Conservation (phyloP, 2,888 invertebrate genomes). For the Diogma glabrata region DNA sequence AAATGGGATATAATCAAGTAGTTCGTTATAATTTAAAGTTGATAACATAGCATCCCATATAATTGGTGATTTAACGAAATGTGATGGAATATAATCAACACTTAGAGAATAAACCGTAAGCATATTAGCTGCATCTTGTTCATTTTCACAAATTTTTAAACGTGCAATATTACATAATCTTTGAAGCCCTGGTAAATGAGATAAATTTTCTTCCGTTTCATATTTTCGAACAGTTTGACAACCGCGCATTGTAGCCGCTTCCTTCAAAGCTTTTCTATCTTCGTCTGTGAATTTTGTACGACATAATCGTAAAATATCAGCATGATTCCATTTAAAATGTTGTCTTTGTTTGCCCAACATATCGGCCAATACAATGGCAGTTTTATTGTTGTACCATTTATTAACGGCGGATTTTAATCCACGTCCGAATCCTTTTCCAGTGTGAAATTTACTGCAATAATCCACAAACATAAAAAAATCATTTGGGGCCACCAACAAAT, state of each 20-base stretch:
- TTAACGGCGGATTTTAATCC: background rate
- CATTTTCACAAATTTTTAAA: slow-evolving; percentile 3
- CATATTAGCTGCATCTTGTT: background rate
- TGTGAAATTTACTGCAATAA: background rate
- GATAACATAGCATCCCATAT: slow-evolving; percentile 3
- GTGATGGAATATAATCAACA: background rate
- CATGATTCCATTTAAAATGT: background rate
- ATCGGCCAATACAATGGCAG: slow-evolving; percentile 3
- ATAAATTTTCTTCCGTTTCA: background rate
- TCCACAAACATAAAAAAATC: slow-evolving; percentile 7
- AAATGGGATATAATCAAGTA: slow-evolving; percentile 3
- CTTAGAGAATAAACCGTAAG: background rate
- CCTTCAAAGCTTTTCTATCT: background rate
- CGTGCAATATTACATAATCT: background rate
- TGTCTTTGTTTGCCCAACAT: background rate
- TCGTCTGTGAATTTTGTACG: background rate
- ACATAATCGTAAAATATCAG: background rate
- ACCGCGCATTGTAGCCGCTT: background rate
- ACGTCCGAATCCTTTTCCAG: slow-evolving; percentile 8
- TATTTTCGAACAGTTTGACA: background rate
- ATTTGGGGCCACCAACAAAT: background rate
- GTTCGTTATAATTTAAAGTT: background rate
- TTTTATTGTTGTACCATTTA: slow-evolving; percentile 4
- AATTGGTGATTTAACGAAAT: background rate
- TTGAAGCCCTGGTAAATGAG: background rate